Evolutionary conservation across 1,140 invertebrate species (phyloP).

Genomic region (Drosophila arawakana): DNA sequence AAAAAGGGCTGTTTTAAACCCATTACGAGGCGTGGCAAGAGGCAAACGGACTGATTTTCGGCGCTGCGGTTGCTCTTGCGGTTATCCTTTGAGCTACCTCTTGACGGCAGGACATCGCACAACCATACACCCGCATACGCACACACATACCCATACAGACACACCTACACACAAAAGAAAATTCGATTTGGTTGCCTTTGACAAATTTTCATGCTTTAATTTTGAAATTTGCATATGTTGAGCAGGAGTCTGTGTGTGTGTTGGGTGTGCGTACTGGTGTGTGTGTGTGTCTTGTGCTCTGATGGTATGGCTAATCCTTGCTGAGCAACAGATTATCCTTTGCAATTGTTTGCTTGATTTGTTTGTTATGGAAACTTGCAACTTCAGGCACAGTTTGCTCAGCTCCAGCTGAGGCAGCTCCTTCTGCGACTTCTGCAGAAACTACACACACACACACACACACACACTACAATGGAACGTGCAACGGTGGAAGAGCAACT

Average conservation of each 20-base stretch:
- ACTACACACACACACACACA: constrained; percentile 35
- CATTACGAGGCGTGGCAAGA: constrained; percentile 61
- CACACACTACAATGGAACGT: constrained; percentile 57
- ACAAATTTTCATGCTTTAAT: constrained; percentile 81
- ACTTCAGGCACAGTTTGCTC: not conserved
- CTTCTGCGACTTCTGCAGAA: constrained; percentile 24
- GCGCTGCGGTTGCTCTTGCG: constrained; percentile 67
- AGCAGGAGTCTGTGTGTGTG: not conserved
- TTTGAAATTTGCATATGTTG: constrained; percentile 72
- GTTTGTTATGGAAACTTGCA: constrained; percentile 63
- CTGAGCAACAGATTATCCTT: constrained; percentile 82
- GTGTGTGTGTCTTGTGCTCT: constrained; percentile 24
- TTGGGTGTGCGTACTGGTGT: not conserved
- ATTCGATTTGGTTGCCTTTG: constrained; percentile 52
- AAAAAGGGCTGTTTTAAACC: constrained; percentile 76
- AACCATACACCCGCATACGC: not conserved
- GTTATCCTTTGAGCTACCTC: constrained; percentile 48
- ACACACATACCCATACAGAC: no score
- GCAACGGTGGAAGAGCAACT: constrained; percentile 24
- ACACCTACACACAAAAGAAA: constrained; percentile 15
- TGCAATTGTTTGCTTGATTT: constrained; percentile 80
- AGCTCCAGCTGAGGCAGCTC: constrained; percentile 17
- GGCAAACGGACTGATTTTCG: constrained; percentile 42
- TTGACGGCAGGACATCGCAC: constrained; percentile 26
- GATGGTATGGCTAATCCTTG: constrained; percentile 63